Base-by-base conservation (phyloP, 2,113 vertebrate genomes). In the Hirundichthys speculiger region DNA sequence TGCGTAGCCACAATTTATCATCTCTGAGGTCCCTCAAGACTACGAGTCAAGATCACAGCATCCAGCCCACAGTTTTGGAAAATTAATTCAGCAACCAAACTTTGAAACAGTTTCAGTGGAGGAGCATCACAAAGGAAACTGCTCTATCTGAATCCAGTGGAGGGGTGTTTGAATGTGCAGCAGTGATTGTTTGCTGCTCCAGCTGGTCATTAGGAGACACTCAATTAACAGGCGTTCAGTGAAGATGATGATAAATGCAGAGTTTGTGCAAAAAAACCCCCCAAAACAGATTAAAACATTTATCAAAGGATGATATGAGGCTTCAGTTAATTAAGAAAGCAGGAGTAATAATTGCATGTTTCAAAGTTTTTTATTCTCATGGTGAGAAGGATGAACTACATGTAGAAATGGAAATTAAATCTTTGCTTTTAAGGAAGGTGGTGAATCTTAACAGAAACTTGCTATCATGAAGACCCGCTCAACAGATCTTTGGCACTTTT, bases 1-100 rank as follows among this genome's bases (percentile, higher is more conserved):
- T 13, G 22, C 65, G 45, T 14, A 48, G 42, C 62, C 53, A 43
- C 38, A 58, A 76, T 87, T 87, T 92, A 91, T 91, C 91, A 76
- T 16, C 57, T 64, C 6, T 3, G 1, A 46, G 20, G 25, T 22
- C 64, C 78, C 77, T 60, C 8, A 80, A 78, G 82, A 84, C 43
- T 19, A 56, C 30, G 38, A 19, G 61, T 60, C 51, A 76, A 58
- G 48, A 66, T 47, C 43, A 24, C 38, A 41, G 13, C 4, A 52
- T 74, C 75, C 71, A 85, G 51, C 69, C 56, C 62, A 53, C 75
- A 66, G 54, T 74, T n/a, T 67, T 69, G 13, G 14, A 25, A 71
- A 83, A 80, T 82, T 58, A 73, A 72, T 69, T 19, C 24, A 57
- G 79, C 59, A 66, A 56, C 67, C 21, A 51, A 58, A 73, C 78